Evolutionary conservation across 2,113 vertebrate species (phyloP), one percentile per base, ranked within the genome.

Genomic region (Nematolebias whitei): DNA sequence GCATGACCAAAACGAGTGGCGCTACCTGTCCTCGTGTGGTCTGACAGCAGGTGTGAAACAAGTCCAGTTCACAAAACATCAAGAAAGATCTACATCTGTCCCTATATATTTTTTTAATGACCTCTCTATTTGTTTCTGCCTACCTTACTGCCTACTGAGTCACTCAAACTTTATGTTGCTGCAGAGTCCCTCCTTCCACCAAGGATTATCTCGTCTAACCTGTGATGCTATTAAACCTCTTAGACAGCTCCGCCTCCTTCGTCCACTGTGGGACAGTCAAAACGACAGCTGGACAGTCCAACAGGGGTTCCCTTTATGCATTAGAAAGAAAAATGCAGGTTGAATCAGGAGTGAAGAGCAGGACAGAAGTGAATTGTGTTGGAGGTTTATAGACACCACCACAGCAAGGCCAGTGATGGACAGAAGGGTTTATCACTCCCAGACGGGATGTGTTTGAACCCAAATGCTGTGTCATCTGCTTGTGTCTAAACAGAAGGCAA

Each of bases 191-290:
- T 61, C 79, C 86, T 80, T 73, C 73, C 44, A 62, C 65, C 38
- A 14, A 40, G 85, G 90, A 93, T 93, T 92, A 93, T 41, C 70
- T 68, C 80, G 63, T 63, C 76, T 92, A 92, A 93, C 91, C 91
- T 89, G 84, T 56, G 74, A 82, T 79, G 79, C 86, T 84, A 82
- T 80, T 89, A 87, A 89, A 78, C 58, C 76, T 75, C 58, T 65
- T 59, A 64, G 69, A 74, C 79, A 69, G 58, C 80, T 49, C 72
- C 68, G 41, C 80, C 76, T 49, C 54, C 68, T 47, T 67, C 23
- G 49, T 53, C 26, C 68, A 48, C 60, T 22, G 41, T 39, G 61
- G 54, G 73, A 72, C 82, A 78, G 81, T 79, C 83, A 86, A 81
- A 90, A 88, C 82, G 88, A 88, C 82, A 85, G 71, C 62, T 77